phyloP scores from a whole-genome alignment of 2,888 invertebrate species.

The Nemurella pictetii region DNA sequence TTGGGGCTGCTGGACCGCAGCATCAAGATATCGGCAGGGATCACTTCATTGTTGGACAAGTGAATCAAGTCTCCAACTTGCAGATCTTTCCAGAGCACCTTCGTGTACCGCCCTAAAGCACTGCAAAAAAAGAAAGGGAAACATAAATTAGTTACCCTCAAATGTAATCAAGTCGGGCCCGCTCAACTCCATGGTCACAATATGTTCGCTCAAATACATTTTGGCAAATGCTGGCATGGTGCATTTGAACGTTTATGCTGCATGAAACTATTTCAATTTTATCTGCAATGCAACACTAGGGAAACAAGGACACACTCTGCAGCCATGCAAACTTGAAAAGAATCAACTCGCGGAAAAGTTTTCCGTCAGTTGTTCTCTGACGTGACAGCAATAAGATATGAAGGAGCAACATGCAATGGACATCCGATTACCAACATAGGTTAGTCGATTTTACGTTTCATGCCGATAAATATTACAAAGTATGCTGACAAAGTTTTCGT shows the following conservation, averaged over 20 bases:
- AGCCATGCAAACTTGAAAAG: background rate
- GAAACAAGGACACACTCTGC: background rate
- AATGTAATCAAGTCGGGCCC: too few relatives aligned
- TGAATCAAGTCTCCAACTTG: slow-evolving; percentile 93
- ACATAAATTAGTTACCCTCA: too few relatives aligned
- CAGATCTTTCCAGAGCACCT: slow-evolving; percentile 87
- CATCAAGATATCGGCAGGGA: slow-evolving; percentile 93
- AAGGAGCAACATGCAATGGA: background rate
- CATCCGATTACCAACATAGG: too few relatives aligned
- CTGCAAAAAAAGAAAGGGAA: slow-evolving; percentile 56
- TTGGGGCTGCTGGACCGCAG: slow-evolving; percentile 84
- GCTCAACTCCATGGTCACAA: background rate
- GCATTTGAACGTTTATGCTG: background rate
- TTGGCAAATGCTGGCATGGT: background rate
- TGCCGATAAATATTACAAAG: too few relatives aligned
- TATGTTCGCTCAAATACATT: background rate
- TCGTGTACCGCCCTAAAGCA: slow-evolving; percentile 78
- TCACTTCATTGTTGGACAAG: slow-evolving; percentile 93
- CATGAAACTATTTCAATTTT: background rate
- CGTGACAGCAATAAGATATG: background rate
- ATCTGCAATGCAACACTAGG: background rate
- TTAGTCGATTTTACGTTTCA: too few relatives aligned
- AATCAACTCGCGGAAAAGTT: background rate
- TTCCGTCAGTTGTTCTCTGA: background rate
- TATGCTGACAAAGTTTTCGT: too few relatives aligned